These are phyloP conservation scores for Amphimallon solstitiale DNA, from an alignment of 2,888 invertebrate species.

Conservation along the genomic window DNA sequence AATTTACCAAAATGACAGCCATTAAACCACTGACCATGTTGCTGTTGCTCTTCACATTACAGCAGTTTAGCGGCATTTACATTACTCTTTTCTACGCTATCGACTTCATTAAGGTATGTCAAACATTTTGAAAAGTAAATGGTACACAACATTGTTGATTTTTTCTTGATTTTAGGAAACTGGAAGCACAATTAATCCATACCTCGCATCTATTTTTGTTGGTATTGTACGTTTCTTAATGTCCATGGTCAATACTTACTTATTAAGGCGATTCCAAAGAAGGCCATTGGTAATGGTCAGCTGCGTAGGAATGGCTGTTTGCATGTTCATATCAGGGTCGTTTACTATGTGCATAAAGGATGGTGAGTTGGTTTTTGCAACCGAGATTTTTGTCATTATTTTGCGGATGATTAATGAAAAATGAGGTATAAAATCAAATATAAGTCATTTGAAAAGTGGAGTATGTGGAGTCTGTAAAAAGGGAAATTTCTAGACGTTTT, in stretches of 20 bases:
- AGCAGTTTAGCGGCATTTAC: conserved; percentile 71
- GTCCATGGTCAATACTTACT: conserved; percentile 68
- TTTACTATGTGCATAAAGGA: conserved; percentile 65
- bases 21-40: conserved; percentile 69
- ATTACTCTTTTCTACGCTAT: conserved; percentile 72
- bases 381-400: no score
- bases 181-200: conserved; percentile 65
- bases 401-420: no score
- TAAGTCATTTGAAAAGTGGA: no score
- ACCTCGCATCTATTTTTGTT: conserved; percentile 68
- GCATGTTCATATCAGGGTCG: conserved; percentile 69
- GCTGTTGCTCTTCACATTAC: conserved; percentile 68
- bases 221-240: conserved; percentile 68
- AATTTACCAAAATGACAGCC: conserved; percentile 67
- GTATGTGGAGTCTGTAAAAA: no score
- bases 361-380: conserved; percentile 59
- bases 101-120: conserved; percentile 67
- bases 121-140: background rate
- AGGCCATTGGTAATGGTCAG: conserved; percentile 67
- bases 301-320: conserved; percentile 67
- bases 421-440: no score
- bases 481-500: no score
- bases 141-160: background rate
- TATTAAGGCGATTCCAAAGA: conserved; percentile 66
- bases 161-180: conserved; percentile 61